Percentiles rank a stretch among this genome's conserved stretches.
phyloP scores from a whole-genome alignment of 2,888 invertebrate genomes.

The Cryptus armator region DNA sequence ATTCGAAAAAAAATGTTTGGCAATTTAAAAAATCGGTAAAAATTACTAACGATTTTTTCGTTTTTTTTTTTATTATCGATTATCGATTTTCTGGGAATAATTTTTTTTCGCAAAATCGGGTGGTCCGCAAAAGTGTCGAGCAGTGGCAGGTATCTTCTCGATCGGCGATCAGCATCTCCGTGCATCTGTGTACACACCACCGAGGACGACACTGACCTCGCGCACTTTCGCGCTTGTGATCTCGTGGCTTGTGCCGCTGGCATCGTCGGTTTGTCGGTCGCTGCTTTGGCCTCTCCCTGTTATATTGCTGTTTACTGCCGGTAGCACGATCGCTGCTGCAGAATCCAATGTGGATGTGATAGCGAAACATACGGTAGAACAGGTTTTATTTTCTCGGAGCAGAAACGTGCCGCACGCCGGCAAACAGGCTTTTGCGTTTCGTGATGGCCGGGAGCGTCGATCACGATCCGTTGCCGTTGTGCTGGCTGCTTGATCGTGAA shows the following conservation, averaged over 20 bases:
- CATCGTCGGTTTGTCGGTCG: slow-evolving; percentile 46
- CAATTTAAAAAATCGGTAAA: no score
- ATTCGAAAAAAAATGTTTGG: no score
- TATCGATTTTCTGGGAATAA: neutral
- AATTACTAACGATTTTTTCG: no score
- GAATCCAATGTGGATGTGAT: neutral
- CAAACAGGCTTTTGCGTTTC: slow-evolving; percentile 5
- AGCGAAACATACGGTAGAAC: slow-evolving; percentile 47
- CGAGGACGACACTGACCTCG: slow-evolving; percentile 72
- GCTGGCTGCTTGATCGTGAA: slow-evolving; percentile 17
- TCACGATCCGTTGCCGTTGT: slow-evolving; percentile 24
- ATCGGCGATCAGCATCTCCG: neutral
- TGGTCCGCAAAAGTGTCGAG: neutral
- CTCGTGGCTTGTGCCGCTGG: slow-evolving; percentile 64
- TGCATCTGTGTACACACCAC: slow-evolving; percentile 2
- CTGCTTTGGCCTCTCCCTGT: slow-evolving; percentile 25
- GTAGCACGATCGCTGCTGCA: slow-evolving; percentile 8
- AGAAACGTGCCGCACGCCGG: slow-evolving; percentile 23
- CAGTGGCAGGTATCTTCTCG: neutral
- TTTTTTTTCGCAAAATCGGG: neutral
- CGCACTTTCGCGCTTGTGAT: slow-evolving; percentile 65
- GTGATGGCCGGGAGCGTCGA: slow-evolving; percentile 35
- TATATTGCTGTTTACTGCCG: slow-evolving; percentile 17
- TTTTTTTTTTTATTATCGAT: neutral
- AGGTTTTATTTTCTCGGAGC: slow-evolving; percentile 40